A percentile compares a stretch with the other conserved stretches of the same genome.
Evolutionary conservation across 1,140 invertebrate species (phyloP).

Genomic region (Drosophila kohkoa): DNA sequence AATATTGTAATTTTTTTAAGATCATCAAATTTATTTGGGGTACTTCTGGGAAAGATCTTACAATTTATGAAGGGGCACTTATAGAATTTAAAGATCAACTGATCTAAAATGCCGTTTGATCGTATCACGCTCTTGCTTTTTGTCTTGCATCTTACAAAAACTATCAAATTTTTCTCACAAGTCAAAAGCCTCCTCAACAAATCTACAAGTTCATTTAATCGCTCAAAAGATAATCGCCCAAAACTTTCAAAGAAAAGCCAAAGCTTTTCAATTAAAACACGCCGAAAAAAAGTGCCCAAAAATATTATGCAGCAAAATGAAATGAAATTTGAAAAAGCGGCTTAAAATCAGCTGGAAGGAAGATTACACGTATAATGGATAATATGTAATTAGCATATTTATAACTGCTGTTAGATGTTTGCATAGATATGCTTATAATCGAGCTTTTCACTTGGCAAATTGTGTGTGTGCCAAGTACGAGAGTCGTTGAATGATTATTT

Average conservation of each 20-base stretch:
- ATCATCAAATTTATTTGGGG: no score
- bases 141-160: no score
- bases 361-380: slow-evolving; percentile 20
- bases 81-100: no score
- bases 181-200: neutral
- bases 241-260: neutral
- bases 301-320: slow-evolving; percentile 1
- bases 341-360: slow-evolving; percentile 10
- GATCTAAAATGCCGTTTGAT: no score
- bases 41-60: no score
- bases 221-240: neutral
- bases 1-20: no score
- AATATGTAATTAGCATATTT: slow-evolving; percentile 44
- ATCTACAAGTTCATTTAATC: neutral
- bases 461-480: slow-evolving; percentile 11
- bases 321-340: slow-evolving; percentile 14
- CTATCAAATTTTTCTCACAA: no score
- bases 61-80: no score
- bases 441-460: slow-evolving; percentile 37
- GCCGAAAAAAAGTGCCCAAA: neutral
- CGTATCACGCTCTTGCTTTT: no score
- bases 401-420: slow-evolving; percentile 5
- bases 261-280: slow-evolving; percentile 2
- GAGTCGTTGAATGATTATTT: slow-evolving; percentile 20
- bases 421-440: slow-evolving; percentile 38